A percentile compares a stretch with the other conserved stretches of the same genome.
Evolutionary conservation across 2,113 vertebrate species (phyloP).

Genomic region (Chelonoidis abingdonii): DNA sequence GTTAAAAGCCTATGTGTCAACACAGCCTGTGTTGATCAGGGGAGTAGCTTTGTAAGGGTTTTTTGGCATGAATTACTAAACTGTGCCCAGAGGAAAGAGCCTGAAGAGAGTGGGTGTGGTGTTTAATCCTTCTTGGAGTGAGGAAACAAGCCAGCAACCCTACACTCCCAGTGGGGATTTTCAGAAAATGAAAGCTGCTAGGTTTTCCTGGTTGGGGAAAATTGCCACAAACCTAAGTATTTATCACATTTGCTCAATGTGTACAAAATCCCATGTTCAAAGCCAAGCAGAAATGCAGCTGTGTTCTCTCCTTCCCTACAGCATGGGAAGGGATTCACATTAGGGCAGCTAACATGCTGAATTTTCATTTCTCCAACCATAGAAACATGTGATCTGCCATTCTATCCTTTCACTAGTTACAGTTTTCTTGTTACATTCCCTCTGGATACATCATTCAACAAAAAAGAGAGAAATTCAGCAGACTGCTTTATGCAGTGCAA

Average conservation of each 20-base stretch:
- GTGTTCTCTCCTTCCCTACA: background rate
- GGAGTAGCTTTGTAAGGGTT: background rate
- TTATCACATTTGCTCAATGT: background rate
- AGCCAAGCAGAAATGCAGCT: background rate
- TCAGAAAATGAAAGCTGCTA: background rate
- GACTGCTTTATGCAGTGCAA: background rate
- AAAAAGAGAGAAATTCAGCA: background rate
- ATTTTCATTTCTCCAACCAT: background rate
- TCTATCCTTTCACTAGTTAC: background rate
- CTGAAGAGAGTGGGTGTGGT: background rate
- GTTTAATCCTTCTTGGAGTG: background rate
- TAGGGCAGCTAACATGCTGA: background rate
- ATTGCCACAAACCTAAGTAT: background rate
- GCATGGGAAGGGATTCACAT: background rate
- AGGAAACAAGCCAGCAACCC: background rate
- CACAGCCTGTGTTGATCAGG: background rate
- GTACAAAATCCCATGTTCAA: background rate
- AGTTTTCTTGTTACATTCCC: background rate
- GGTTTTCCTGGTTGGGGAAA: background rate
- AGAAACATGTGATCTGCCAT: fast-evolving
- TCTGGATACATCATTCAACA: fast-evolving
- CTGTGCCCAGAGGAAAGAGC: background rate
- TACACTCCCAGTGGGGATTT: background rate
- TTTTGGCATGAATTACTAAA: background rate
- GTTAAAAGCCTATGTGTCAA: background rate